Conservation (phyloP, 2,797 vertebrate genomes). For the Choloepus didactylus region DNA sequence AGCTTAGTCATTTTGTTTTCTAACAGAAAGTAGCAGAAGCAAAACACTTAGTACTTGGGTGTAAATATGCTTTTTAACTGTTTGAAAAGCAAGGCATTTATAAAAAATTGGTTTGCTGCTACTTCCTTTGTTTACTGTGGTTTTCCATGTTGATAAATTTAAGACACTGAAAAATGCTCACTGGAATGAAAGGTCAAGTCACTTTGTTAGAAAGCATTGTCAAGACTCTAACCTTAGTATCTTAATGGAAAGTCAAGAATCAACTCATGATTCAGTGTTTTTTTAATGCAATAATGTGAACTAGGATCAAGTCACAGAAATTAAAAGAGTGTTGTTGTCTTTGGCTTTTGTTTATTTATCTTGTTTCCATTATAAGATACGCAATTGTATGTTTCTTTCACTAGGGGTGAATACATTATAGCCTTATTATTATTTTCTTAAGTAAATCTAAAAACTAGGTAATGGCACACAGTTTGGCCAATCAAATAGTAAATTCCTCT, state of each 20-base stretch:
- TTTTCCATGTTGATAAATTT: conserved; percentile 12
- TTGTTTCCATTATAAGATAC: conserved; percentile 47
- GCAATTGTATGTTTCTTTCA: conserved; percentile 10
- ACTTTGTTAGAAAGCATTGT: conserved; percentile 66
- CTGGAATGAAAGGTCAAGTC: conserved; percentile 63
- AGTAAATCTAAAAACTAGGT: neutral
- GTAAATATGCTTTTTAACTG: conserved; percentile 3
- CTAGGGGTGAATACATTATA: neutral
- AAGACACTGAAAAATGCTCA: neutral
- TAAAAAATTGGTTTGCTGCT: neutral
- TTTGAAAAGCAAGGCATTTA: neutral
- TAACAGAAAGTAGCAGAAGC: neutral
- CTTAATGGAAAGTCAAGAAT: conserved; percentile 61
- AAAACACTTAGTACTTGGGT: neutral
- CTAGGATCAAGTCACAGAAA: conserved; percentile 48
- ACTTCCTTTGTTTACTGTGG: neutral
- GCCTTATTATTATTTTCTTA: neutral
- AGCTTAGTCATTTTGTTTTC: neutral
- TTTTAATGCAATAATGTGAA: conserved; percentile 63
- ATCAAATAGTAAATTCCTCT: neutral
- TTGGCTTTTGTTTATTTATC: neutral
- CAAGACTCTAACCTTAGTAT: conserved; percentile 63
- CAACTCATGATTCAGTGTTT: neutral
- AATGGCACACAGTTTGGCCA: neutral
- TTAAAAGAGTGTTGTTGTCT: conserved; percentile 48